Conservation (phyloP, 1,140 invertebrate genomes). For the Apis cerana region DNA sequence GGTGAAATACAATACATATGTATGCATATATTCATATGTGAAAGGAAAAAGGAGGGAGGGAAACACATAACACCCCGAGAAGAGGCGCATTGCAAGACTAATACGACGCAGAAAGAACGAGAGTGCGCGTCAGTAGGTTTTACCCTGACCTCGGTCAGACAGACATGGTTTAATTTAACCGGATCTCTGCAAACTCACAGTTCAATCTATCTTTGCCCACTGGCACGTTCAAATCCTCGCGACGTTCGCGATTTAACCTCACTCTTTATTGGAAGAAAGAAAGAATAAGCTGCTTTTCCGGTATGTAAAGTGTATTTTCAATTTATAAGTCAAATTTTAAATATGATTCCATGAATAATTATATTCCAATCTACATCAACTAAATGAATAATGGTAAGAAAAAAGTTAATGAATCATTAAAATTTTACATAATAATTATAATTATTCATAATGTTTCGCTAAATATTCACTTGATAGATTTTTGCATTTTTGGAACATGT, state of each 20-base stretch:
- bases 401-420: background rate
- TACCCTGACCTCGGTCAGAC: constrained; percentile 70
- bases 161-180: constrained; percentile 69
- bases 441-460: background rate
- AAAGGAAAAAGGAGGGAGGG: constrained; percentile 25
- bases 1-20: background rate
- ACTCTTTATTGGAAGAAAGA: constrained; percentile 1
- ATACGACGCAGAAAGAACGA: constrained; percentile 53
- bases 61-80: constrained; percentile 32
- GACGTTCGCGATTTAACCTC: constrained; percentile 35
- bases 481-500: no score
- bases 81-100: constrained; percentile 20
- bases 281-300: constrained; percentile 18
- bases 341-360: background rate
- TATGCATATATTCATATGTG: background rate
- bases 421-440: background rate
- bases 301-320: constrained; percentile 47
- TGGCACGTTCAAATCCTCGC: constrained; percentile 39
- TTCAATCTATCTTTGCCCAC: constrained; percentile 63
- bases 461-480: background rate
- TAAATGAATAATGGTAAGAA: background rate
- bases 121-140: constrained; percentile 63
- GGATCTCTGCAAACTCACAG: constrained; percentile 53
- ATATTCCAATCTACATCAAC: background rate
- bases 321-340: background rate